Conservation (phyloP, 2,888 invertebrate genomes). For the Charanyca ferruginea region DNA sequence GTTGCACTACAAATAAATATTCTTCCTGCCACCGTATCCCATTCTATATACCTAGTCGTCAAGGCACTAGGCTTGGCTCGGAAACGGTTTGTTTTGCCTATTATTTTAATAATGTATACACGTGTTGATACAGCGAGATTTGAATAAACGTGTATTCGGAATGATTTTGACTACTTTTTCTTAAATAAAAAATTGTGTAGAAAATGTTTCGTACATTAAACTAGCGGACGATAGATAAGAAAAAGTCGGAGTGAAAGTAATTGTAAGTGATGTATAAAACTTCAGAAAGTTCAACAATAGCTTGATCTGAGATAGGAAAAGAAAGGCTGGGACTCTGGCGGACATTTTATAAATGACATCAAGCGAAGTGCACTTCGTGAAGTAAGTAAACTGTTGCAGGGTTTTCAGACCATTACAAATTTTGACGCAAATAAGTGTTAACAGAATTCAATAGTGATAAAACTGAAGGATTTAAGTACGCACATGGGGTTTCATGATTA, state of each 20-base stretch:
- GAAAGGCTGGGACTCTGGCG: slow-evolving; percentile 27
- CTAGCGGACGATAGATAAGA: slow-evolving; percentile 29
- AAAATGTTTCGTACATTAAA: slow-evolving; percentile 25
- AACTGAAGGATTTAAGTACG: not conserved
- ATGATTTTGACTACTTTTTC: no score
- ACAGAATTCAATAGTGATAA: not conserved
- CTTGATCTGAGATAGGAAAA: slow-evolving; percentile 57
- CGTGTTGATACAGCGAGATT: slow-evolving; percentile 25
- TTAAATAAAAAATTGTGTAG: slow-evolving; percentile 8
- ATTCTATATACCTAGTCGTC: no score
- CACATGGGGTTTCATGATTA: not conserved
- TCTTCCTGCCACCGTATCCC: no score
- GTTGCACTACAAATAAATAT: no score
- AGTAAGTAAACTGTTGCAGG: not conserved
- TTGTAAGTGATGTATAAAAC: slow-evolving; percentile 47
- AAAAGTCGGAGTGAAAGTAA: slow-evolving; percentile 39
- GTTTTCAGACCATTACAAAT: slow-evolving; percentile 4
- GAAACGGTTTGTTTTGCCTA: slow-evolving; percentile 4
- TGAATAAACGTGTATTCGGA: slow-evolving; percentile 16
- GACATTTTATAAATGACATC: slow-evolving; percentile 66
- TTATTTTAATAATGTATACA: slow-evolving; percentile 6
- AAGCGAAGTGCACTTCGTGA: slow-evolving; percentile 57
- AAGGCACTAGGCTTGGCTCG: no score
- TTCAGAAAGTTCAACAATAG: slow-evolving; percentile 58
- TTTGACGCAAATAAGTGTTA: not conserved